These are phyloP conservation scores for Tetramorium alpestre DNA, from an alignment of 1,140 invertebrate genomes.

Conservation along the genomic window DNA sequence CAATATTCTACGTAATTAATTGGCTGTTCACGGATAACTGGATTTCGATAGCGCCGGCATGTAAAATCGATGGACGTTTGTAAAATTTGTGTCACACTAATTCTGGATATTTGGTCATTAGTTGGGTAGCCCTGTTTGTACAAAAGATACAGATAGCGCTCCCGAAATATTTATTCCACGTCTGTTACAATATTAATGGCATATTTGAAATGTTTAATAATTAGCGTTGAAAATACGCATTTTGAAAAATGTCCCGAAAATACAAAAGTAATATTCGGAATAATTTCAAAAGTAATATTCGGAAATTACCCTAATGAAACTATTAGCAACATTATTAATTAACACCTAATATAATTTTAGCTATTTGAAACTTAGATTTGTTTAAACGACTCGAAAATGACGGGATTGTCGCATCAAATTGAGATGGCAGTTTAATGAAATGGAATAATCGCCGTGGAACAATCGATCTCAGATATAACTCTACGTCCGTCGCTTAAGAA, in stretches of 20 bases:
- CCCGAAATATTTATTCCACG: slow-evolving; percentile 13
- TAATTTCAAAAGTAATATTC: neutral
- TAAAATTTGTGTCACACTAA: slow-evolving; percentile 51
- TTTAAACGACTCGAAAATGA: neutral
- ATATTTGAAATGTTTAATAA: slow-evolving; percentile 18
- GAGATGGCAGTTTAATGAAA: slow-evolving; percentile 12
- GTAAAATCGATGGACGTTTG: slow-evolving; percentile 50
- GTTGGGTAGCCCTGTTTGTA: slow-evolving; percentile 6
- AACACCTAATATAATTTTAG: neutral
- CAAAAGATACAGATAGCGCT: slow-evolving; percentile 27
- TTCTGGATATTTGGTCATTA: slow-evolving; percentile 44
- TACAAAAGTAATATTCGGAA: neutral
- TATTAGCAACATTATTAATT: neutral
- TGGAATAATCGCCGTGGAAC: slow-evolving; percentile 2
- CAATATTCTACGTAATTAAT: slow-evolving; percentile 64
- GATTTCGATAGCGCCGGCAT: slow-evolving; percentile 44
- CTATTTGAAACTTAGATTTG: neutral
- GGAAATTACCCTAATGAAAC: neutral
- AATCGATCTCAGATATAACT: slow-evolving; percentile 29
- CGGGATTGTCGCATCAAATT: neutral
- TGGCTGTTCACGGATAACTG: slow-evolving; percentile 56
- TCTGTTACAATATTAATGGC: slow-evolving; percentile 10
- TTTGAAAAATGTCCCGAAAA: slow-evolving; percentile 22
- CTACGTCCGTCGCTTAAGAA: neutral
- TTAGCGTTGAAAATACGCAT: neutral